Conservation (phyloP, 1,140 invertebrate genomes). For the Drosophila guanche region DNA sequence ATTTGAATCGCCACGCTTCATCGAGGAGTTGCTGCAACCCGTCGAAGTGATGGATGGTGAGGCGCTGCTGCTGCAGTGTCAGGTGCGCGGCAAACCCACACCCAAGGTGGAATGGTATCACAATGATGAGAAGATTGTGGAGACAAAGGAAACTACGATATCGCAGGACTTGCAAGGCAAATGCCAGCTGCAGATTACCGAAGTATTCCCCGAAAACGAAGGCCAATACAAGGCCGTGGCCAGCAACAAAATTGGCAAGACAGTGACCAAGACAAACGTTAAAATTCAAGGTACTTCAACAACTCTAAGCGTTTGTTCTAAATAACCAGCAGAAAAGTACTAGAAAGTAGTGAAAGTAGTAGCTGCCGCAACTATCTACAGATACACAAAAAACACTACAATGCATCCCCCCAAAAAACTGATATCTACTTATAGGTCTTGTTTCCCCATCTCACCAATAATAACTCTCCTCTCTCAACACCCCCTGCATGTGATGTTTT, state of each 20-base stretch:
- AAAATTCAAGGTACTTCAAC: slow-evolving; percentile 90
- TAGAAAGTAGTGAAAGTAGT: slow-evolving; percentile 5
- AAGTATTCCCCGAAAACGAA: slow-evolving; percentile 97
- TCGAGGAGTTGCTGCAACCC: slow-evolving; percentile 87
- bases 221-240: slow-evolving; percentile 94
- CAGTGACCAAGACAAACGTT: slow-evolving; percentile 90
- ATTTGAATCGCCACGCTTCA: slow-evolving; percentile 90
- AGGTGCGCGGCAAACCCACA: slow-evolving; percentile 91
- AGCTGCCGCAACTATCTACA: slow-evolving; percentile 11
- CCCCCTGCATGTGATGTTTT: slow-evolving; percentile 58
- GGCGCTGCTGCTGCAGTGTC: slow-evolving; percentile 90
- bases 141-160: slow-evolving; percentile 91
- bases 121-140: slow-evolving; percentile 88
- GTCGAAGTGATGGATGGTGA: slow-evolving; percentile 96
- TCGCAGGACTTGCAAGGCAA: slow-evolving; percentile 90
- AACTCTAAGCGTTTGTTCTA: slow-evolving; percentile 49
- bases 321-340: slow-evolving; percentile 51
- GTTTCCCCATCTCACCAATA: slow-evolving; percentile 7
- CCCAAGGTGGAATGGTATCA: slow-evolving; percentile 93
- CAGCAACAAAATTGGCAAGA: slow-evolving; percentile 93
- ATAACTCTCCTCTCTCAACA: slow-evolving; percentile 30
- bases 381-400: slow-evolving; percentile 34
- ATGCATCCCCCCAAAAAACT: slow-evolving; percentile 56
- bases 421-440: background rate
- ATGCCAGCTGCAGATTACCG: slow-evolving; percentile 93